Base-by-base conservation (phyloP, 2,113 vertebrate species). In the Paracanthobrama guichenoti region DNA sequence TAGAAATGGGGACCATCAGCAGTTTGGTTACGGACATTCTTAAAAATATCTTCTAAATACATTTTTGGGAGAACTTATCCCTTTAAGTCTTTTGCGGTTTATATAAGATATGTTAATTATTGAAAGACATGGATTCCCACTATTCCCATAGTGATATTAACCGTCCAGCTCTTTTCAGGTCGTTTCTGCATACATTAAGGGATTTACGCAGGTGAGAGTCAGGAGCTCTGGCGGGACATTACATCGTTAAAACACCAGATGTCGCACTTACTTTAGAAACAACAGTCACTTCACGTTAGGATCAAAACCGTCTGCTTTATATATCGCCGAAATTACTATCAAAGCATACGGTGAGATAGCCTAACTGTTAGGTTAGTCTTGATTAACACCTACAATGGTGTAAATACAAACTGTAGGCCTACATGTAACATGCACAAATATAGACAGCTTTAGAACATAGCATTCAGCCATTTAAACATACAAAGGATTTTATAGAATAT, bases 251-350 rank as follows among this genome's bases (percentile, higher is more conserved):
- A 24, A 1, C 79, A 81, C 42, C 18, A 81, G 79, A 67, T 81
- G 79, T 81, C 79, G 62, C 79, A n/a, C 16, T 67, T 20, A 22
- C 62, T 53, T 80, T 28, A 67, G 44, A 50, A 66, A 67, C 24
- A 5, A 73, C 69, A 26, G 13, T 46, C 39, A 72, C 42, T 46
- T 48, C 5, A 24, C 39, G 8, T 14, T 12, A 22, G 5, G n/a
- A 11, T 24, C 22, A 5, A 12, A 72, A 42, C 46, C 26, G 12
- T 73, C n/a, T 24, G n/a, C 6, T 6, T 16, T 69, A 0, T 67
- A 10, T 59, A 59, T 59, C 24, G 13, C 4, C 60, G 13, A 16
- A 46, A 72, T 72, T 46, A 24, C 12, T 12, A 46, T 46, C 5
- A 72, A 72, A 13, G 6, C n/a, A 72, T 44, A 46, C 3, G 12